Base-by-base conservation (phyloP, 2,888 invertebrate genomes). In the Apodemia duryi region DNA sequence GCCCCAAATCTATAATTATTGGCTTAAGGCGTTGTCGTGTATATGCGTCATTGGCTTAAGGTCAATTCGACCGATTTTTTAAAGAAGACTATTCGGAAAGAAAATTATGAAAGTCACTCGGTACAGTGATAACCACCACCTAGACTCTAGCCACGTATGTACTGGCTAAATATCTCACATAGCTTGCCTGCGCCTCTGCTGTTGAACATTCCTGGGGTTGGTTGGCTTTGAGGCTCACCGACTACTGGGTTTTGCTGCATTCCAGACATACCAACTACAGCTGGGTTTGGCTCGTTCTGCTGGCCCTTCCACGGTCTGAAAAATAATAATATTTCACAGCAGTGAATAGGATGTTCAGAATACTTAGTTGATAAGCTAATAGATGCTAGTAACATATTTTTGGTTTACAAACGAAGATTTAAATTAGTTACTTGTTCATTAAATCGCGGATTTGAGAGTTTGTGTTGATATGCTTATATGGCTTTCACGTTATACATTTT, bases 181-280 rank as follows among this genome's bases (percentile, higher is more conserved):
- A 77, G 79, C 88, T 90, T 90, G 86, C 90, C 90, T 87, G 90
- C 88, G 73, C 88, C 88, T 82, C 91, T 83, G 81, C 78, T 86
- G 79, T 86, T 88, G 76, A 86, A 91, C 67, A 91, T 90, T 46
- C 88, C 90, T 4, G 89, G 84, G 1, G 89, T 82, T 1, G 88
- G 77, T 66, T 89, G 90, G 2, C 82, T 79, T 66, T 88, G 91
- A 1, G 85, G 79, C 65, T 90, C 90, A 1, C 80, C 80, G 6
- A 79, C 83, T 1, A 86, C 85, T 0, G 86, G 78, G 65, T 85
- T 86, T 71, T 87, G 89, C 65, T 84, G 89, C 21, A 91, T 84
- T 6, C 82, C 82, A 35, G 81, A 74, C 88, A 90, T 91, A 1
- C 88, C 89, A 0, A 89, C 89, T 49, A 90, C 87, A 0, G 88